Base-by-base conservation (phyloP, 2,888 invertebrate species). In the Copidosoma aretas region DNA sequence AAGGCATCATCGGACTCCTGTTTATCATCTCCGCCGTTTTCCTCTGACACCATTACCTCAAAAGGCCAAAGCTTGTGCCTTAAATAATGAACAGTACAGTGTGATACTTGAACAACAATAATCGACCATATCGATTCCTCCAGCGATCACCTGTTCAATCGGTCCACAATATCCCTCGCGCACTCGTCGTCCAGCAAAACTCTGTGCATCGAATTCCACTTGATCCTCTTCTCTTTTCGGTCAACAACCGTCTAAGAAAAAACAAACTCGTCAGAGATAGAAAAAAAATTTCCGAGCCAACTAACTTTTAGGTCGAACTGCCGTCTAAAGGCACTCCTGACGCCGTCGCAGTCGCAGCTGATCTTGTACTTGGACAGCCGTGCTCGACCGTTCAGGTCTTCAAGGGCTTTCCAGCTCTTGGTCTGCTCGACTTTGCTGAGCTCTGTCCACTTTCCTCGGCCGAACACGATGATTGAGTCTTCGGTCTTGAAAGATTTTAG, bases 61-160 rank as follows among this genome's bases (percentile, higher is more conserved):
- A 81, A 81, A 0, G 80, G 79, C 81, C 81, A 81, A 59, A 74
- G 72, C 58, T 71, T 76, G 71, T 77, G 71, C 46, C 81, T 81
- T 69, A 52, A 39, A 53, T 1, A 21, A 57, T 24, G 41, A 46
- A 17, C 43, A 25, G 10, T 25, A 15, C n/a, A 56, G 22, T 5
- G 12, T 54, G 2, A 24, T 4, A 2, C 19, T 53, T 53, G 2
- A 22, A 4, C 24, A 8, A 53, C 2, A 14, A 53, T 5, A 22
- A 53, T 12, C 53, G 2, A 22, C 17, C 0, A 57, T n/a, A n/a
- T n/a, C n/a, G n/a, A n/a, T n/a, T n/a, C n/a, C n/a, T n/a, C n/a
- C 32, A 19, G 14, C 25, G 32, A n/a, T 2, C 75, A 80, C 80
- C 73, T 75, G 39, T 49, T 70, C 43, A 80, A 72, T 52, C 72